These are phyloP conservation scores for Channa striata DNA, from an alignment of 2,797 vertebrate genomes.

Conservation along the genomic window DNA sequence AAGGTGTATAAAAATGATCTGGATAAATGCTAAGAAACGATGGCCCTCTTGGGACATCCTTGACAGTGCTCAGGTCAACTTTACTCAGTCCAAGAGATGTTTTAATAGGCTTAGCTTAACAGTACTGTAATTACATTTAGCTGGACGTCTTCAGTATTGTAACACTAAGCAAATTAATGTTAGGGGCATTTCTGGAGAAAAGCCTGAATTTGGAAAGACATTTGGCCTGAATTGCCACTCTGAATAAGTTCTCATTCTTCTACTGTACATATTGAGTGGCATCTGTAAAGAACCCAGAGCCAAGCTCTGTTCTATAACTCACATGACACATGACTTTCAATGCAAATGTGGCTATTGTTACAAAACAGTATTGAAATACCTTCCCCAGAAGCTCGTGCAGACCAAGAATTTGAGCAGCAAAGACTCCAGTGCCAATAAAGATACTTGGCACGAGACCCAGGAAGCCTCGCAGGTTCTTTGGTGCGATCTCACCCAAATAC, in stretches of 20 bases:
- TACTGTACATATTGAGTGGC: too few species aligned
- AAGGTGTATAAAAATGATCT: not conserved
- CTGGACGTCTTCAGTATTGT: not conserved
- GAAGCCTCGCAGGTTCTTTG: constrained; percentile 91
- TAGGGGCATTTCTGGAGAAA: not conserved
- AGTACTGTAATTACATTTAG: not conserved
- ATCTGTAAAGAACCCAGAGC: too few species aligned
- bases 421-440: constrained; percentile 92
- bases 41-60: not conserved
- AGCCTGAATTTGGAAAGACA: not conserved
- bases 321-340: not conserved
- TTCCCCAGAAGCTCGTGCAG: constrained; percentile 90
- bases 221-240: not conserved
- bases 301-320: too few species aligned
- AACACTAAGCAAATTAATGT: not conserved
- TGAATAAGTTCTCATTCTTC: too few species aligned
- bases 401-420: constrained; percentile 90
- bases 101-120: not conserved
- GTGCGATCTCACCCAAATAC: constrained; percentile 93
- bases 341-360: not conserved
- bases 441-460: constrained; percentile 91
- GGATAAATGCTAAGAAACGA: not conserved
- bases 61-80: not conserved
- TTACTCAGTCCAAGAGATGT: not conserved
- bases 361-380: constrained; percentile 68